Evolutionary conservation across 2,113 vertebrate genomes (phyloP), one percentile per base, ranked within the genome.

Genomic region (Pseudorasbora parva): DNA sequence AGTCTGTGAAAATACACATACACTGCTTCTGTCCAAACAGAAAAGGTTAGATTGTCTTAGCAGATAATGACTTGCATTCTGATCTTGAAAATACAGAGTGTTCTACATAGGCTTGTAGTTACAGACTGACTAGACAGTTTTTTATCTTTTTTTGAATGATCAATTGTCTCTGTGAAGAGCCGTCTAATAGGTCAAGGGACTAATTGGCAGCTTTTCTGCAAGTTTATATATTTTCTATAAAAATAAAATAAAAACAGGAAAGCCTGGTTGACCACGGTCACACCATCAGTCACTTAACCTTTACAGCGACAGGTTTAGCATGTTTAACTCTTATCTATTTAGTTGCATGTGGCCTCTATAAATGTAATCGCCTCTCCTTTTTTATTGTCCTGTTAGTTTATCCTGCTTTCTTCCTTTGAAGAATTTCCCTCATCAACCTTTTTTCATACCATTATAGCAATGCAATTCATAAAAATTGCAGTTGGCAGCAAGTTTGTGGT

Each of bases 31-130:
- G 21, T 78, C 54, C 33, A 78, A 78, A 78, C 54, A 60, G 30
- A 59, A 77, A 78, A 78, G 56, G 75, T 78, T 57, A 43, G 56
- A n/a, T 43, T 77, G 54, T 77, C 54, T 43, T 25, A 78, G 75
- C 56, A 11, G 33, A 78, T 78, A 59, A 77, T 59, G 75, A 77
- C 75, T 77, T 59, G 33, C 19, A 77, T 57, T 27, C 45, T 30
- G 15, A 75, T 75, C 23, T 51, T 75, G 25, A 51, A 74, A 27
- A n/a, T 25, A 77, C n/a, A 4, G 19, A 41, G 30, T 57, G 19
- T n/a, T 30, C 17, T 59, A 6, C 37, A 1, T 41, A 57, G 30
- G 51, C 27, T 37, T 57, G 51, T 21, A 33, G 73, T 15, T 17
- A 51, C 43, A 41, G 51, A 43, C 76, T 43, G n/a, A 30, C 57